A percentile compares a stretch with the other conserved stretches of the same genome.
Conservation (phyloP, 2,113 vertebrate species). For the Coregonus clupeaformis region DNA sequence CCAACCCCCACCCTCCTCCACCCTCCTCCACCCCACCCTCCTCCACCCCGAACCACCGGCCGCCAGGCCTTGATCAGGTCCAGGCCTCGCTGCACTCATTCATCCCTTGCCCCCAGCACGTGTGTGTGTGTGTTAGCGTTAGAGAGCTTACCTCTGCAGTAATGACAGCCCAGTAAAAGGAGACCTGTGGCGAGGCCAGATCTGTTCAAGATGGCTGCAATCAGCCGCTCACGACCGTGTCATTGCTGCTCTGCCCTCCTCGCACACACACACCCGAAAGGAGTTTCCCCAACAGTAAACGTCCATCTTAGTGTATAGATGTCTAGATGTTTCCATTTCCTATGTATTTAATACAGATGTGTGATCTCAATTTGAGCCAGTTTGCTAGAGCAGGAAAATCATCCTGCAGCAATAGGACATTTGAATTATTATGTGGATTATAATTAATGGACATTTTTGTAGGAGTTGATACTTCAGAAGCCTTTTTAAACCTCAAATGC, state of each 20-base stretch:
- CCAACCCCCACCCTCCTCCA: too few relatives aligned
- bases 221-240: constrained; percentile 72
- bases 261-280: constrained; percentile 5
- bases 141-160: constrained; percentile 62
- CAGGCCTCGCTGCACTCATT: constrained; percentile 71
- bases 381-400: too few relatives aligned
- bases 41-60: constrained; percentile 36
- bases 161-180: constrained; percentile 74
- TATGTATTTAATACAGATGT: too few relatives aligned
- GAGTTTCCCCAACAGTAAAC: too few relatives aligned
- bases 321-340: too few relatives aligned
- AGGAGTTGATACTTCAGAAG: too few relatives aligned
- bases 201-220: constrained; percentile 81
- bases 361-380: too few relatives aligned
- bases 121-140: constrained; percentile 47
- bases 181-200: constrained; percentile 64
- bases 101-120: constrained; percentile 41
- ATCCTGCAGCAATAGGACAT: too few relatives aligned
- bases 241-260: constrained; percentile 60
- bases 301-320: too few relatives aligned
- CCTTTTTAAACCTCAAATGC: too few relatives aligned
- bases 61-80: constrained; percentile 71
- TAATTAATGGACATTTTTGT: too few relatives aligned
- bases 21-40: constrained; percentile 12
- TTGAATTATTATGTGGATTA: too few relatives aligned